These are phyloP conservation scores for Myotis findleyi DNA, from an alignment of 2,797 vertebrate species.

Conservation along the genomic window DNA sequence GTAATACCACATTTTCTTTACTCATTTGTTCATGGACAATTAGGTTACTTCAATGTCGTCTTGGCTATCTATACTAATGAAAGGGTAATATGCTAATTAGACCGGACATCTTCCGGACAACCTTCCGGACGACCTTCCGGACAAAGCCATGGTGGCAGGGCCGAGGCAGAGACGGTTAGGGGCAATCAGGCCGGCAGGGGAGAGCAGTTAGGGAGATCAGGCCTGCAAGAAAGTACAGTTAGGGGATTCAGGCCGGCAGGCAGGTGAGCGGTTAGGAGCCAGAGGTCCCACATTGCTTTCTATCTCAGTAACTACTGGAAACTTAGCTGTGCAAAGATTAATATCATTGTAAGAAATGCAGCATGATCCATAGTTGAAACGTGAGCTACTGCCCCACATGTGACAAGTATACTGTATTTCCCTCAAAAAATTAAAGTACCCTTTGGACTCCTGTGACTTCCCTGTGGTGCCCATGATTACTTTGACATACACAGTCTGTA, in stretches of 20 bases:
- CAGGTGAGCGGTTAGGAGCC: too few species aligned
- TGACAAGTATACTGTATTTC: neutral
- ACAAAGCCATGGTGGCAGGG: too few species aligned
- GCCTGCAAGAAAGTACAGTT: too few species aligned
- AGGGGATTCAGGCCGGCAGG: too few species aligned
- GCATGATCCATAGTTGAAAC: constrained; percentile 44
- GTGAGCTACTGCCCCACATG: neutral
- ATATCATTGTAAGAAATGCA: constrained; percentile 13
- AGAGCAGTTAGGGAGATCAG: too few species aligned
- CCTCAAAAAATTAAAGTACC: neutral
- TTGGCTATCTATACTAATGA: neutral
- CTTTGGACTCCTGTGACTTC: neutral
- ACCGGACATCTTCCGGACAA: too few species aligned
- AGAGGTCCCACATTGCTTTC: neutral
- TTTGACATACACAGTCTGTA: neutral
- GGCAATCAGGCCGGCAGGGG: too few species aligned
- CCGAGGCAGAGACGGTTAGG: too few species aligned
- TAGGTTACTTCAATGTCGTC: neutral
- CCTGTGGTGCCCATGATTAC: neutral
- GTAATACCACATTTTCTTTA: neutral
- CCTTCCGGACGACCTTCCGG: too few species aligned
- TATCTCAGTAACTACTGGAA: neutral
- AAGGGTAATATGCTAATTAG: too few species aligned
- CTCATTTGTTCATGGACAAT: neutral
- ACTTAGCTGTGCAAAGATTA: neutral